phyloP scores from a whole-genome alignment of 2,113 vertebrate species.

The human (Homo sapiens) region GRCh38 chr17:6010001-6010500 shows the following conservation, averaged over 20 bases:
- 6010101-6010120: neutral
- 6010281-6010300: neutral
- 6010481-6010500: no score
- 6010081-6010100: neutral
- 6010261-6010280: no score
- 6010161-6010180: neutral
- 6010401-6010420: no score
- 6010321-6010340: neutral
- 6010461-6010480: no score
- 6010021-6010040: neutral
- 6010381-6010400: no score
- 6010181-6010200: neutral
- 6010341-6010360: neutral
- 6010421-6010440: no score
- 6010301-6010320: neutral
- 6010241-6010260: neutral
- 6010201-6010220: neutral
- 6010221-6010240: neutral
- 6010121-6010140: neutral
- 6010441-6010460: no score
- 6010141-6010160: neutral
- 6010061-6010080: neutral
- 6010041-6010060: no score
- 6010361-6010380: no score
- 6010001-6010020: neutral